Base-by-base conservation (phyloP, 1,140 invertebrate genomes). In the Lepeophtheirus salmonis region DNA sequence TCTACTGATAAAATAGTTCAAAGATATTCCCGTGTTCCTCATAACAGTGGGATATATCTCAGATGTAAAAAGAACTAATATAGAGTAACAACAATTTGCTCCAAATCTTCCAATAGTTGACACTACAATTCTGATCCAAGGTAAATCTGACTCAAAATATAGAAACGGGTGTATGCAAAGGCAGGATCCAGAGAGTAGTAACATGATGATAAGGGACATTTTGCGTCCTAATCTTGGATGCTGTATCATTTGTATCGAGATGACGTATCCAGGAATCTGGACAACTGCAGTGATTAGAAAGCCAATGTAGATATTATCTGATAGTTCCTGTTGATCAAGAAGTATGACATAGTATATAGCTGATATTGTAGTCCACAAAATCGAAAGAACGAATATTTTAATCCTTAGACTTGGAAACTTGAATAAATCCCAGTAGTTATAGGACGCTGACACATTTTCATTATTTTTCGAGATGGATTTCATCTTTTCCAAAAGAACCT, bases 51-150 rank as follows among this genome's bases (percentile, higher is more conserved):
- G 73, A 61, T 70, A 73, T 10, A 73, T 64, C 64, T 75, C 73
- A 0, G 67, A 64, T 6, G 73, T 66, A 58, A 67, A 74, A 4
- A 74, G 65, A 63, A 72, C 75, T 20, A 75, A 67, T 2, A 71
- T 64, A n/a, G 67, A 60, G 50, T 57, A 64, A 3, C 64, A 64
- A 10, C 56, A 30, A 13, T 57, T 64, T 16, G 61, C 61, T 2
- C 81, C 80, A 63, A 88, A 72, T 73, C 88, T 89, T 10, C 82
- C 84, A 50, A 83, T 68, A 83, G 87, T 86, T 3, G 83, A 81
- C 49, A 80, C 75, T 6, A 75, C 72, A 3, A 84, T 76, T 0
- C 77, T 68, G n/a, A 83, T 63, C 75, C 76, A 41, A 41, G 30
- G n/a, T 41, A n/a, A 10, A 41, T 6, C 6, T 79, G 1, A 69